phyloP scores from a whole-genome alignment of 2,113 vertebrate genomes.

The Dromiciops gliroides region DNA sequence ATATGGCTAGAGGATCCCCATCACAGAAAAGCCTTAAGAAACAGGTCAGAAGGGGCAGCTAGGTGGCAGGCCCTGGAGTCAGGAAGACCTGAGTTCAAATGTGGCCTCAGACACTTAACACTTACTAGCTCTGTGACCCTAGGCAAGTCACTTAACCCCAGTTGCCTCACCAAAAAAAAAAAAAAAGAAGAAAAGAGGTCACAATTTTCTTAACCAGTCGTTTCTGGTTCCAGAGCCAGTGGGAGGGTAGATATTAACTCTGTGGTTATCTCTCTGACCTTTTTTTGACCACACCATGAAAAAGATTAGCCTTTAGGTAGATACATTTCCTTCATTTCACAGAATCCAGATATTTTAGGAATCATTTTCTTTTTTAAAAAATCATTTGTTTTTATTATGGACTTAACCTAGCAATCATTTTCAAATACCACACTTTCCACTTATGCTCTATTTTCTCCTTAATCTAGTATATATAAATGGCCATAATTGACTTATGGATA shows the following conservation, averaged over 20 bases:
- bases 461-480: not conserved
- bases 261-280: not conserved
- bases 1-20: not conserved
- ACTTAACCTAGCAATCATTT: not conserved
- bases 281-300: not conserved
- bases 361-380: not conserved
- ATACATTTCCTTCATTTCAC: not conserved
- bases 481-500: not conserved
- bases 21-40: not conserved
- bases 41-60: no score
- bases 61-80: no score
- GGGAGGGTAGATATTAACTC: not conserved
- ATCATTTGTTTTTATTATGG: not conserved
- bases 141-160: no score
- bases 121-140: no score
- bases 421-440: not conserved
- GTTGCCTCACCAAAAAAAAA: no score
- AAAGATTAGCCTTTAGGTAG: not conserved
- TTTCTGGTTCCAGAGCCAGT: not conserved
- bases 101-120: no score
- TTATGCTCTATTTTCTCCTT: not conserved
- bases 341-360: not conserved
- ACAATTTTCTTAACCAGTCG: not conserved
- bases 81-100: no score
- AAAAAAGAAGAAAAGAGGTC: not conserved